Conservation (phyloP, 1,140 invertebrate genomes). For the Anastrepha obliqua region DNA sequence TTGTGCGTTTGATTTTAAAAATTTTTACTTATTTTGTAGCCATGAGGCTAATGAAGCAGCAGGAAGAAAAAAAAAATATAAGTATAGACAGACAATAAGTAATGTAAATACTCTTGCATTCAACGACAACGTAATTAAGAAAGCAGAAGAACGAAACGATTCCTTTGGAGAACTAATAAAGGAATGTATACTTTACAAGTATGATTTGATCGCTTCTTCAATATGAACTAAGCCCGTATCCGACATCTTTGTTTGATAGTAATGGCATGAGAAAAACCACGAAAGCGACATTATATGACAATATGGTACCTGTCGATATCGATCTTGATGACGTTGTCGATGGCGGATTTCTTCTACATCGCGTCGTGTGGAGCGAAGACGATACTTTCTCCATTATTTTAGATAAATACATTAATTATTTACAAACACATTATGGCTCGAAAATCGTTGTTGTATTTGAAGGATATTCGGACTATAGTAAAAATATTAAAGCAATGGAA, state of each 20-base stretch:
- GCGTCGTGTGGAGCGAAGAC: slow-evolving; percentile 65
- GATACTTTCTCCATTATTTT: slow-evolving; percentile 65
- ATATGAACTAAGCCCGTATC: slow-evolving; percentile 69
- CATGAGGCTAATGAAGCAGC: too few relatives aligned
- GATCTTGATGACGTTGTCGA: slow-evolving; percentile 62
- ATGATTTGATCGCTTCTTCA: slow-evolving; percentile 57
- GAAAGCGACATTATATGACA: too few relatives aligned
- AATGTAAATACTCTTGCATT: too few relatives aligned
- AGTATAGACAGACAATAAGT: too few relatives aligned
- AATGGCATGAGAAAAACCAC: slow-evolving; percentile 67
- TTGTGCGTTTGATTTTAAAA: too few relatives aligned
- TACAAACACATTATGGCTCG: slow-evolving; percentile 65
- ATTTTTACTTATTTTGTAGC: too few relatives aligned
- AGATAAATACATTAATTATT: slow-evolving; percentile 56
- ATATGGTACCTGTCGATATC: too few relatives aligned
- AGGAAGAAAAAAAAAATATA: too few relatives aligned
- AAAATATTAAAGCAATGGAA: slow-evolving; percentile 1
- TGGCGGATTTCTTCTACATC: slow-evolving; percentile 61
- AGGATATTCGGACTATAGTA: slow-evolving; percentile 60
- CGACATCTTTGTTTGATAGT: slow-evolving; percentile 62
- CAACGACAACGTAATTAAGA: too few relatives aligned
- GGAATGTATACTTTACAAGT: too few relatives aligned
- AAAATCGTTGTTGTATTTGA: slow-evolving; percentile 64
- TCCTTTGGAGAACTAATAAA: too few relatives aligned
- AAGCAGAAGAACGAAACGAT: too few relatives aligned